Base-by-base conservation (phyloP, 2,888 invertebrate species). In the Tetragnatha montana region DNA sequence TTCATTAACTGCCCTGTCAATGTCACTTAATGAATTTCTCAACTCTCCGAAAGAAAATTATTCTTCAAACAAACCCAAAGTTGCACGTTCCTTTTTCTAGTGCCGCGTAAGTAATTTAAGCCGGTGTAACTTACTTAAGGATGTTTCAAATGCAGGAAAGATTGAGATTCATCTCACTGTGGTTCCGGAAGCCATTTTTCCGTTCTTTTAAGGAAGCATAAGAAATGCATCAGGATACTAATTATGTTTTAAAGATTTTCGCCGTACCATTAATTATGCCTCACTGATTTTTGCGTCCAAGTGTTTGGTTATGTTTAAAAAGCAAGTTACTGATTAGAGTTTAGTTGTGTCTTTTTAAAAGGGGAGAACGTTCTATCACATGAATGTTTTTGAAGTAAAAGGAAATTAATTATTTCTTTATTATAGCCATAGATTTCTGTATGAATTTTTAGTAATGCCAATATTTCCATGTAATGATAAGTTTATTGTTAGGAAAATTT, bases 11-110 rank as follows among this genome's bases (percentile, higher is more conserved):
- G 17, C 6, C 10, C 2, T 70, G 81, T 50, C 70, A 71, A 81
- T 70, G 81, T 50, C 50, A 76, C n/a, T 50, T n/a, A 76, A 76
- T 76, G 50, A 76, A 76, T 50, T 76, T 76, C 76, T 76, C 19
- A 76, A 17, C 50, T 76, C 76, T 76, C 60, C 17, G 14, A 60
- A 60, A 60, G 60, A 60, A 60, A 60, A 17, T 60, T 60, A 4
- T 49, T 19, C 50, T n/a, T n/a, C 50, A 49, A 76, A 76, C 76
- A 76, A 47, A 19, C 19, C 50, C 12, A 7, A 17, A 60, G 8
- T 60, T 60, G 60, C 4, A 60, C 10, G 17, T 17, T 60, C 17
- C 17, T 12, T 60, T 60, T 60, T 60, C 17, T 60, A 60, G 60
- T 8, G 17, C 10, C 4, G 3, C 60, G 60, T 8, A 60, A 60